Percentiles rank a stretch among this genome's conserved stretches.
Conservation (phyloP, 2,797 vertebrate species). For the Orestias chungarensis region DNA sequence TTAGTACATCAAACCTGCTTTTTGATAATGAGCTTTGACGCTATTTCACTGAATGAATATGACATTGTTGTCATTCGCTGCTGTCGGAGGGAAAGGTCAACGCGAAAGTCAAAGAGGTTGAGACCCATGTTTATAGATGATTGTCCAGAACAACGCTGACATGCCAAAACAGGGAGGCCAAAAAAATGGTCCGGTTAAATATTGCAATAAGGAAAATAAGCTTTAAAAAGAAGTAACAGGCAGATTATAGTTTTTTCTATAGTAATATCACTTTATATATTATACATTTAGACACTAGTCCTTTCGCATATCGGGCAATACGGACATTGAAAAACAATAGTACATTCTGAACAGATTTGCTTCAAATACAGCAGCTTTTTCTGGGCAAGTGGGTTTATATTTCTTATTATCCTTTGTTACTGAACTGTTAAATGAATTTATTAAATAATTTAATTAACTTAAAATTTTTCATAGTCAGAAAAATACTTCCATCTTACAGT, state of each 20-base stretch:
- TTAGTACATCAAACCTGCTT: constrained; percentile 72
- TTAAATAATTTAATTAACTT: no score
- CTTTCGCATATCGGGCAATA: background rate
- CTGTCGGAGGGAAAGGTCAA: constrained; percentile 70
- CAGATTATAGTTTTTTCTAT: background rate
- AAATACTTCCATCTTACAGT: background rate
- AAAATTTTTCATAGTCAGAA: background rate
- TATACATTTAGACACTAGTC: background rate
- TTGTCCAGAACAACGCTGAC: constrained; percentile 62
- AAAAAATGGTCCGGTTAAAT: constrained; percentile 42
- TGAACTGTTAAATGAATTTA: no score
- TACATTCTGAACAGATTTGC: background rate
- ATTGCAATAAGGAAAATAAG: constrained; percentile 7
- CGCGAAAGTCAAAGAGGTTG: constrained; percentile 72
- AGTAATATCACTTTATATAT: no score
- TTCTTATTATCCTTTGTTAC: no score
- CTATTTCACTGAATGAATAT: constrained; percentile 59
- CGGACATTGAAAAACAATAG: background rate
- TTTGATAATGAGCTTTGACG: constrained; percentile 69
- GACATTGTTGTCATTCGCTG: constrained; percentile 64
- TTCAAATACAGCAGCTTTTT: background rate
- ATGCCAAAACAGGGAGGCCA: constrained; percentile 49
- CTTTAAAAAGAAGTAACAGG: constrained; percentile 12
- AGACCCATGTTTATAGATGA: constrained; percentile 64
- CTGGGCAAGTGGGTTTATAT: background rate